These are phyloP conservation scores for Antigone vipio DNA, from an alignment of 2,113 vertebrate species.

Conservation along the genomic window DNA sequence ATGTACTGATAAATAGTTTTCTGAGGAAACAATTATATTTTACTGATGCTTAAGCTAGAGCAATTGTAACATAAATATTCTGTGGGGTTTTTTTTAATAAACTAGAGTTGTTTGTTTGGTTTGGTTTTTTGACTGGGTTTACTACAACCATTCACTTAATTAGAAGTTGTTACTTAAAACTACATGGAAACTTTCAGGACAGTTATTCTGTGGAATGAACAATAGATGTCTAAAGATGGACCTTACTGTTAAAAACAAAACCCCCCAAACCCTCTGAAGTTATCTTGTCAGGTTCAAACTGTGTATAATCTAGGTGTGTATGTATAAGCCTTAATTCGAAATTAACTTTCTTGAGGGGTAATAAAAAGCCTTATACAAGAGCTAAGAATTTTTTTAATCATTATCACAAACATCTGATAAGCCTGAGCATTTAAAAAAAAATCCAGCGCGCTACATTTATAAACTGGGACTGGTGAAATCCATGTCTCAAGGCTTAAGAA, in stretches of 20 bases:
- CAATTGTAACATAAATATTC: background rate
- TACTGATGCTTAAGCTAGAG: background rate
- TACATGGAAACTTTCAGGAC: background rate
- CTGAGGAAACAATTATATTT: background rate
- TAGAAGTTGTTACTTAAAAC: background rate
- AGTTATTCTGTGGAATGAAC: background rate
- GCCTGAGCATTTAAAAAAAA: background rate
- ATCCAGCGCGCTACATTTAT: background rate
- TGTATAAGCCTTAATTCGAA: conserved; percentile 40
- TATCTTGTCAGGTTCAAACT: conserved; percentile 36
- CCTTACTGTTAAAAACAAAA: conserved; percentile 11
- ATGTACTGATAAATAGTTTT: background rate
- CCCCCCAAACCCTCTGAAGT: background rate
- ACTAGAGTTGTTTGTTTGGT: background rate
- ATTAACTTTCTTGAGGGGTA: conserved; percentile 25
- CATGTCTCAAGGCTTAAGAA: accelerated
- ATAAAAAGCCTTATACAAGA: background rate
- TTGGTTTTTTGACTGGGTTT: background rate
- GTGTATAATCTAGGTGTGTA: background rate
- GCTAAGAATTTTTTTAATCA: background rate
- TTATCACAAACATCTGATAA: background rate
- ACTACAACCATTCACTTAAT: background rate
- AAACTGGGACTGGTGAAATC: background rate
- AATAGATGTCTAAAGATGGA: background rate
- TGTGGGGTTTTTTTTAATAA: background rate